Conservation (phyloP, 2,113 vertebrate species). For the Poicephalus meyeri region DNA sequence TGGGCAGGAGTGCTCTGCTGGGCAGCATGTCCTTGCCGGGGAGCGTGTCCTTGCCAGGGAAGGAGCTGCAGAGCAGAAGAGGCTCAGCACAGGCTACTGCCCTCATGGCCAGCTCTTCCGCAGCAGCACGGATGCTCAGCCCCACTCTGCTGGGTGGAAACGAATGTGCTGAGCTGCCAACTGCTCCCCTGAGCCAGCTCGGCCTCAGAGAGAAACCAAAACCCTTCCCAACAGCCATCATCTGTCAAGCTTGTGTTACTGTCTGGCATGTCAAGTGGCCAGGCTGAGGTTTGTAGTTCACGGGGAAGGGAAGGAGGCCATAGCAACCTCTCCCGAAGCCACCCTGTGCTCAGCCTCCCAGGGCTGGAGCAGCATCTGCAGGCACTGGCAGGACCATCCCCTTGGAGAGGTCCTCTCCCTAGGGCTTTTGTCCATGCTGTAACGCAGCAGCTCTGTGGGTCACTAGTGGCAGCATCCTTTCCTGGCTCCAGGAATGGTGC, state of each 20-base stretch:
- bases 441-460: background rate
- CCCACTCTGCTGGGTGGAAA: background rate
- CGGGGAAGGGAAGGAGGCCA: background rate
- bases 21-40: background rate
- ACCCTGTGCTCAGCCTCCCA: background rate
- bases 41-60: accelerated
- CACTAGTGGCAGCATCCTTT: accelerated
- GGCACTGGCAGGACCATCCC: background rate
- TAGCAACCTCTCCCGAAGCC: background rate
- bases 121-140: background rate
- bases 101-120: background rate
- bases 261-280: conserved; percentile 6
- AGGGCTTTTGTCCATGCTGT: background rate
- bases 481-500: background rate
- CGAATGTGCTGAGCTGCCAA: conserved; percentile 1
- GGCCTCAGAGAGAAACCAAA: background rate
- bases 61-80: background rate
- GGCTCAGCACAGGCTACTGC: background rate
- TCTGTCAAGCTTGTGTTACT: conserved; percentile 33
- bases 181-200: conserved; percentile 20
- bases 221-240: background rate
- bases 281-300: conserved; percentile 42
- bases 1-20: background rate
- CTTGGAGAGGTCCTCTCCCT: background rate
- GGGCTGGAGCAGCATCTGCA: background rate